Conservation (phyloP, 2,888 invertebrate genomes). For the Acanthopleura granulata region DNA sequence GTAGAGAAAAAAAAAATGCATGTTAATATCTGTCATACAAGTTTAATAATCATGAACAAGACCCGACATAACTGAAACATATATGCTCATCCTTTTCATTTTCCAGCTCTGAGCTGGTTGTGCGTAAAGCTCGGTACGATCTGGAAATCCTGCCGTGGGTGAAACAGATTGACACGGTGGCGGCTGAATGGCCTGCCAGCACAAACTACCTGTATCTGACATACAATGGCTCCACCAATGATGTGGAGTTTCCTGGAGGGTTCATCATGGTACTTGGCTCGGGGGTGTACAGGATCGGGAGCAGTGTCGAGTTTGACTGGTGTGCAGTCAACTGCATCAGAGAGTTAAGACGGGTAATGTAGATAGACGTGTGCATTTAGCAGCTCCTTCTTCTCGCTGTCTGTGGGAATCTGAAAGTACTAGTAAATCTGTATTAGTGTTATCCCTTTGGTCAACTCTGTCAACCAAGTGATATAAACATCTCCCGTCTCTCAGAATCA, state of each 20-base stretch:
- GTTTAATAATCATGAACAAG: too few species aligned
- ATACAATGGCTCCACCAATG: slow-evolving; percentile 81
- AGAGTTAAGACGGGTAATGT: slow-evolving; percentile 83
- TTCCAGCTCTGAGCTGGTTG: slow-evolving; percentile 82
- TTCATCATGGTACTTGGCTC: slow-evolving; percentile 83
- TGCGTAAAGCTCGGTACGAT: slow-evolving; percentile 55
- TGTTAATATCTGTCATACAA: too few species aligned
- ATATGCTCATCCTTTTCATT: slow-evolving; percentile 21
- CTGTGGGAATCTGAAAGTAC: too few species aligned
- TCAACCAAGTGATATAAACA: too few species aligned
- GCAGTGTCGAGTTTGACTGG: slow-evolving; percentile 99
- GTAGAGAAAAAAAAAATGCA: too few species aligned
- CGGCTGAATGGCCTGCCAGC: slow-evolving; percentile 98
- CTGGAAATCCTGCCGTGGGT: slow-evolving; percentile 72
- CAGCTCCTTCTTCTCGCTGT: too few species aligned
- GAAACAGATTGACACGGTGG: slow-evolving; percentile 98
- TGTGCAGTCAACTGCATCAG: slow-evolving; percentile 97
- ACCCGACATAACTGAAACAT: too few species aligned
- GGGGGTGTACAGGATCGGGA: slow-evolving; percentile 72
- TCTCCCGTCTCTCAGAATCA: too few species aligned
- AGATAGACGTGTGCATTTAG: too few species aligned
- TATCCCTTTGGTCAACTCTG: too few species aligned
- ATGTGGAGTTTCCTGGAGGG: slow-evolving; percentile 57
- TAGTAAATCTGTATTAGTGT: too few species aligned
- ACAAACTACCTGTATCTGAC: slow-evolving; percentile 99